Evolutionary conservation across 2,797 vertebrate genomes (phyloP).

Genomic region (Psittacula echo): DNA sequence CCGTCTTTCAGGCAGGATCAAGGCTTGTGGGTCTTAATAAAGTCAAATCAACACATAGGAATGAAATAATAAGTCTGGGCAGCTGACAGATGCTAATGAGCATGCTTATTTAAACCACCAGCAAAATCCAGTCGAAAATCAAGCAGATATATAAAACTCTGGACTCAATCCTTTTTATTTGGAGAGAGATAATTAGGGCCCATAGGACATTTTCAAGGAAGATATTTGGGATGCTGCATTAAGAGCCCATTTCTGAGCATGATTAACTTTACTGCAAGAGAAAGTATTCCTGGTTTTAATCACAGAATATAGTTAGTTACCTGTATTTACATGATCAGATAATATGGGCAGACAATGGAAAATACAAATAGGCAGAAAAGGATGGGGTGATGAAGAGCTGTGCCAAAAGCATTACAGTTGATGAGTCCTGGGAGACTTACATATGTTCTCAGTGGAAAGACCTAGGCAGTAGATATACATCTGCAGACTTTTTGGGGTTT

Average conservation of each 20-base stretch:
- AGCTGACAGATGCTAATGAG: constrained; percentile 67
- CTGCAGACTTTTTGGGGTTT: background rate
- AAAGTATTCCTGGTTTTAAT: constrained; percentile 32
- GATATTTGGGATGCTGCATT: constrained; percentile 50
- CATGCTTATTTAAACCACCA: constrained; percentile 55
- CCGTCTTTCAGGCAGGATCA: constrained; percentile 34
- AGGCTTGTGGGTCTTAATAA: constrained; percentile 57
- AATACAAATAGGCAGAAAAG: constrained; percentile 9
- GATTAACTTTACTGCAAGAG: constrained; percentile 17
- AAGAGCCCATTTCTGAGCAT: constrained; percentile 27
- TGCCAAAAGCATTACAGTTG: background rate
- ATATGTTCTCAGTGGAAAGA: background rate
- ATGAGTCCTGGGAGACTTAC: background rate
- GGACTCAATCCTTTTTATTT: constrained; percentile 46
- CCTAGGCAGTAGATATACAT: background rate
- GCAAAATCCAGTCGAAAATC: constrained; percentile 53
- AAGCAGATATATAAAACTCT: constrained; percentile 41
- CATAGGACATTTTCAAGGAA: constrained; percentile 58
- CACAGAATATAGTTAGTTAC: background rate
- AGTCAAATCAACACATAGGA: constrained; percentile 49
- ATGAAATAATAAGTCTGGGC: constrained; percentile 53
- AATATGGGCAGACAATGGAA: background rate
- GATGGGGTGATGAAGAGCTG: background rate
- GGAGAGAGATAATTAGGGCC: constrained; percentile 61
- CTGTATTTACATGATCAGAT: constrained; percentile 11